Percentiles rank a stretch among this genome's conserved stretches.
Conservation (phyloP, 1,140 invertebrate species). For the Anastatus disparis region DNA sequence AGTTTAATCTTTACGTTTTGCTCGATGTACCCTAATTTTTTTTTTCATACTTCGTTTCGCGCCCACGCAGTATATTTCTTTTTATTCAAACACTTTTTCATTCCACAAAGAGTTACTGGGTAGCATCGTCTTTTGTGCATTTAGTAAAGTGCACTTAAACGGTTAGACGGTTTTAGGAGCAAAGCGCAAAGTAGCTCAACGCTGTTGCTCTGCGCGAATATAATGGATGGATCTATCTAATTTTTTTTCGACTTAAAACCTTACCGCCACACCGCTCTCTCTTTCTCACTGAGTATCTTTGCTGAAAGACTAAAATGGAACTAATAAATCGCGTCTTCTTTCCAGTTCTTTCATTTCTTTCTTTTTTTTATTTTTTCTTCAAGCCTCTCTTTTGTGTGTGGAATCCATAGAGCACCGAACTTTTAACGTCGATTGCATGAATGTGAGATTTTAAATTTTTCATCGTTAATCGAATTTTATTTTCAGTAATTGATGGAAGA, state of each 20-base stretch:
- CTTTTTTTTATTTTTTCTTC: too few relatives aligned
- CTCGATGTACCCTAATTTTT: background rate
- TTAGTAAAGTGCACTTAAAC: slow-evolving; percentile 44
- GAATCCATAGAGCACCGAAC: too few relatives aligned
- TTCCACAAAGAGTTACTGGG: slow-evolving; percentile 14
- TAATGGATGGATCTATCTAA: slow-evolving; percentile 23
- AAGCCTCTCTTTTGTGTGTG: too few relatives aligned
- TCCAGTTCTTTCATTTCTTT: background rate
- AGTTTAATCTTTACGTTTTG: slow-evolving; percentile 4
- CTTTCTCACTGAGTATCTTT: too few relatives aligned
- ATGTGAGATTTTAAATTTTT: too few relatives aligned
- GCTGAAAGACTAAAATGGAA: slow-evolving; percentile 5
- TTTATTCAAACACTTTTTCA: slow-evolving; percentile 2
- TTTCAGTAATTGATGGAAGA: too few relatives aligned
- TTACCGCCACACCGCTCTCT: too few relatives aligned
- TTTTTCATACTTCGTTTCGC: background rate
- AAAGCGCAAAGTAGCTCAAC: slow-evolving; percentile 9
- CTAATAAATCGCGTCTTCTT: slow-evolving; percentile 9
- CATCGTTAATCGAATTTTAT: too few relatives aligned
- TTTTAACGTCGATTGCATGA: too few relatives aligned
- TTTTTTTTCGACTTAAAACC: slow-evolving; percentile 25
- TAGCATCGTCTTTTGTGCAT: slow-evolving; percentile 37
- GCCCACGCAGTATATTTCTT: background rate
- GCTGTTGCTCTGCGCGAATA: background rate
- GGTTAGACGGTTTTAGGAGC: too few relatives aligned